phyloP scores from a whole-genome alignment of 1,140 invertebrate genomes.

The Asbolus verrucosus region DNA sequence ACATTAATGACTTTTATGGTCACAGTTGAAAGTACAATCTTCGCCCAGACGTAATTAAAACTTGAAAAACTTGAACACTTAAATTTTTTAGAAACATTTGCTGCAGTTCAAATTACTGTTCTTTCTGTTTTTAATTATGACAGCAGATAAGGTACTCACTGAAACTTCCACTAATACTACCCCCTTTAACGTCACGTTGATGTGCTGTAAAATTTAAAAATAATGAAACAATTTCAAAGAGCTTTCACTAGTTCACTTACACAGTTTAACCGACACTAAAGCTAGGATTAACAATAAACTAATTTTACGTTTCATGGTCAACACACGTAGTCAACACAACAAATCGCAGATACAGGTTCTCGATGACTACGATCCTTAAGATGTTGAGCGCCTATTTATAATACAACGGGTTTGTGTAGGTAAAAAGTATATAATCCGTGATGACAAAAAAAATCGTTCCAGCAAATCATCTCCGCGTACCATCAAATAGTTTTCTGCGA shows the following conservation, averaged over 20 bases:
- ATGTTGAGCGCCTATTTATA: constrained; percentile 35
- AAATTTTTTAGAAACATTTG: too few relatives aligned
- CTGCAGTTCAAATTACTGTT: too few relatives aligned
- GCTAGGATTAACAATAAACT: constrained; percentile 24
- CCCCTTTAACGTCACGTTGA: constrained; percentile 33
- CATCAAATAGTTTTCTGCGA: constrained; percentile 21
- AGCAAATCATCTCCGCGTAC: constrained; percentile 36
- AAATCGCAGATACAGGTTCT: constrained; percentile 36
- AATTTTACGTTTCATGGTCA: constrained; percentile 43
- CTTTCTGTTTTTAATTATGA: neutral
- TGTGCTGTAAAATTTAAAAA: constrained; percentile 13
- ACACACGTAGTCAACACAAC: constrained; percentile 14
- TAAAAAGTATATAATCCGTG: constrained; percentile 35
- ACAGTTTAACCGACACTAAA: constrained; percentile 9
- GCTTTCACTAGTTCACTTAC: constrained; percentile 38
- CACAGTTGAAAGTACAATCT: too few relatives aligned
- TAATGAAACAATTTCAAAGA: too few relatives aligned
- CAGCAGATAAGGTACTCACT: constrained; percentile 15
- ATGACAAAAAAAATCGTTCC: constrained; percentile 34
- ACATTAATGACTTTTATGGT: too few relatives aligned
- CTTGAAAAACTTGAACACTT: too few relatives aligned
- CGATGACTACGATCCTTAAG: constrained; percentile 28
- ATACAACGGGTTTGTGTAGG: constrained; percentile 31
- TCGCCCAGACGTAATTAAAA: too few relatives aligned
- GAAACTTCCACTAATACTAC: constrained; percentile 19